Percentiles rank a stretch among this genome's conserved stretches.
Evolutionary conservation across 2,888 invertebrate genomes (phyloP).

Genomic region (Ischnura elegans): DNA sequence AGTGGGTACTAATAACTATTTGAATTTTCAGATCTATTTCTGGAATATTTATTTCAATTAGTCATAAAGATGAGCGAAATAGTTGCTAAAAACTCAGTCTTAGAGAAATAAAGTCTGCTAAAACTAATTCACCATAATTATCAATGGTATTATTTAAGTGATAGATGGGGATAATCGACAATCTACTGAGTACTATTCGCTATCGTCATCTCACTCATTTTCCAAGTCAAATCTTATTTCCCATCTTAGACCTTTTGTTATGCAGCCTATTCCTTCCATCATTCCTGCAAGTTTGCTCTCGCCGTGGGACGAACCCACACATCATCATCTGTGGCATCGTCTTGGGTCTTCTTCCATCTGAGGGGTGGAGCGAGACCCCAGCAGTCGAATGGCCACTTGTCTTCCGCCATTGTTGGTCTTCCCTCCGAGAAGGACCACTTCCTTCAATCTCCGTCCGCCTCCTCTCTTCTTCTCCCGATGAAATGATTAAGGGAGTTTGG

Average conservation of each 20-base stretch:
- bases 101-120: not conserved
- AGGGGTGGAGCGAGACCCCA: no score
- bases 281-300: not conserved
- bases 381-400: constrained; percentile 8
- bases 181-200: no score
- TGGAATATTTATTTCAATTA: no score
- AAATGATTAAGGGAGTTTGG: constrained; percentile 20
- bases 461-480: not conserved
- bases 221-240: no score
- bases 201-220: no score
- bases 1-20: no score
- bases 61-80: not conserved
- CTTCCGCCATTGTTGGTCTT: not conserved
- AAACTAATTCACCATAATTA: not conserved
- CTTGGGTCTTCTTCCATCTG: not conserved
- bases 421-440: not conserved
- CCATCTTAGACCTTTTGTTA: not conserved
- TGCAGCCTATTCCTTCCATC: not conserved
- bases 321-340: not conserved
- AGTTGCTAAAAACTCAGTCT: no score
- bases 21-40: no score
- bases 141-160: not conserved
- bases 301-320: not conserved
- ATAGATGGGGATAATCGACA: no score
- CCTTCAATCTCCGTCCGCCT: not conserved